These are phyloP conservation scores for Aphidius gifuensis DNA, from an alignment of 1,140 invertebrate genomes.

Conservation along the genomic window DNA sequence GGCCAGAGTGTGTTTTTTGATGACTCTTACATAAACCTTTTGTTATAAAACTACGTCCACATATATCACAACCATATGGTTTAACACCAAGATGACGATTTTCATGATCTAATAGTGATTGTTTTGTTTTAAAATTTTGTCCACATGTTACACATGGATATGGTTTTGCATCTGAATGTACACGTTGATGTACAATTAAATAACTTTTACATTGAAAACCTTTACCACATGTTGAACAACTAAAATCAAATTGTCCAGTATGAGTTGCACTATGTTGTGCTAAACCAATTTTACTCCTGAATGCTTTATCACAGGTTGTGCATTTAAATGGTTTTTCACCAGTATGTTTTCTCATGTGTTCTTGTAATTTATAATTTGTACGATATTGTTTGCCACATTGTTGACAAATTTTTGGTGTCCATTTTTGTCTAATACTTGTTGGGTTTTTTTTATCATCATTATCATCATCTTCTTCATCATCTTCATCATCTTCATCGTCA, in stretches of 20 bases:
- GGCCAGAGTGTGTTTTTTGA: slow-evolving; percentile 67
- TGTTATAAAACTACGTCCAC: slow-evolving; percentile 77
- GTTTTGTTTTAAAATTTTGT: slow-evolving; percentile 70
- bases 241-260: slow-evolving; percentile 64
- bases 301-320: slow-evolving; percentile 70
- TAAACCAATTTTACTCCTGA: slow-evolving; percentile 66
- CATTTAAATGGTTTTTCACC: slow-evolving; percentile 80
- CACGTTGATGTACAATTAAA: slow-evolving; percentile 67
- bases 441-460: slow-evolving; percentile 34
- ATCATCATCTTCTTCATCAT: slow-evolving; percentile 13
- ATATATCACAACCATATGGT: slow-evolving; percentile 76
- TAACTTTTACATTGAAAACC: slow-evolving; percentile 72
- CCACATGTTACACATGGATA: slow-evolving; percentile 62
- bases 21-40: slow-evolving; percentile 73
- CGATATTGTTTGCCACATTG: slow-evolving; percentile 61
- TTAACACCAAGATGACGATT: slow-evolving; percentile 79
- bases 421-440: slow-evolving; percentile 41
- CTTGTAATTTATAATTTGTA: slow-evolving; percentile 67
- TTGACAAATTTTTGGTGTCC: slow-evolving; percentile 56
- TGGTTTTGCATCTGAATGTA: slow-evolving; percentile 64
- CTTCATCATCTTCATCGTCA: neutral
- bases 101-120: slow-evolving; percentile 73
- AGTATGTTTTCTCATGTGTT: slow-evolving; percentile 78
- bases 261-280: slow-evolving; percentile 69
- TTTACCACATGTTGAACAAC: slow-evolving; percentile 68